These are phyloP conservation scores for Autographa gamma DNA, from an alignment of 2,888 invertebrate genomes.

Conservation along the genomic window DNA sequence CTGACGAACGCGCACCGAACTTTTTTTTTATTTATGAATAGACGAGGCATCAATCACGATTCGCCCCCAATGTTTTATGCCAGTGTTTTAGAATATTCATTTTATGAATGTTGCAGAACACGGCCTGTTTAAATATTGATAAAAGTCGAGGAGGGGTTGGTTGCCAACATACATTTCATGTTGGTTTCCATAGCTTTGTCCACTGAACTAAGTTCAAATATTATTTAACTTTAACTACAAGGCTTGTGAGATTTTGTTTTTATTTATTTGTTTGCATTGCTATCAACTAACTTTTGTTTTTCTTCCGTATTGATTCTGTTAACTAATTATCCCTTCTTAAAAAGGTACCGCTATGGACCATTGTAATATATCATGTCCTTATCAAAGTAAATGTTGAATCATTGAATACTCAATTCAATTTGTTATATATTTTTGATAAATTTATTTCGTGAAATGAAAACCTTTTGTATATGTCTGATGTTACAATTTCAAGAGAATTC, in stretches of 20 bases:
- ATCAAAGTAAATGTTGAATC: slow-evolving; percentile 30
- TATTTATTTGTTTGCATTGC: slow-evolving; percentile 21
- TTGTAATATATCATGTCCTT: slow-evolving; percentile 40
- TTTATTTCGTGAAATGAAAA: slow-evolving; percentile 52
- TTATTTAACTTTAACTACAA: slow-evolving; percentile 18
- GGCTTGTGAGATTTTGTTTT: slow-evolving; percentile 38
- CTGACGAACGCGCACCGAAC: no score
- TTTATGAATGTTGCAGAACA: no score
- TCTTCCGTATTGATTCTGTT: neutral
- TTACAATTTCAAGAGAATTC: slow-evolving; percentile 37
- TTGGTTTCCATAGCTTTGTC: neutral
- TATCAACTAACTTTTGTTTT: neutral
- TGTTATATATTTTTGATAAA: slow-evolving; percentile 63
- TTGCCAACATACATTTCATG: neutral
- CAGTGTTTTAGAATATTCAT: no score
- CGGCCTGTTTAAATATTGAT: neutral
- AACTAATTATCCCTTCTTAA: slow-evolving; percentile 5
- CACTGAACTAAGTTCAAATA: slow-evolving; percentile 9
- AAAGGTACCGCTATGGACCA: slow-evolving; percentile 40
- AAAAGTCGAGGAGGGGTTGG: neutral
- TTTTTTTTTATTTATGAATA: neutral
- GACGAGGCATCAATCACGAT: neutral
- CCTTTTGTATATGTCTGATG: slow-evolving; percentile 44
- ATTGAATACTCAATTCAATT: slow-evolving; percentile 57
- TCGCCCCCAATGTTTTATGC: neutral